Evolutionary conservation across 2,888 invertebrate genomes (phyloP).

Genomic region (Torymus auratus): DNA sequence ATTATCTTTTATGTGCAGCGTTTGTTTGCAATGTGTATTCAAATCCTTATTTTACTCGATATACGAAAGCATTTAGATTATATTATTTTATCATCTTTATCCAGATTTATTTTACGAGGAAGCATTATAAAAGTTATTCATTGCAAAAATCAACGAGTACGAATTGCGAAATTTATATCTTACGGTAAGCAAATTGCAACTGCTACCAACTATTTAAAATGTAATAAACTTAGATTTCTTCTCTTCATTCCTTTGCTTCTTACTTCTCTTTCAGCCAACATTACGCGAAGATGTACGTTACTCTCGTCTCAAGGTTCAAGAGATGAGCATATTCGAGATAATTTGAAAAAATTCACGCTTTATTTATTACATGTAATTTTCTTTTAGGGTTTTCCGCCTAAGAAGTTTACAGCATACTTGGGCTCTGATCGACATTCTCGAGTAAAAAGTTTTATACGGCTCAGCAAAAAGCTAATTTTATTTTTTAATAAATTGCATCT

Average conservation of each 20-base stretch:
- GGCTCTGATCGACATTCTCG: constrained; percentile 6
- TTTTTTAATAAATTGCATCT: constrained; percentile 10
- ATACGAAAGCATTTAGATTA: too few species aligned
- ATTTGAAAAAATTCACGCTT: constrained; percentile 19
- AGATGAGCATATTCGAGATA: constrained; percentile 8
- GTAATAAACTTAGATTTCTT: background rate
- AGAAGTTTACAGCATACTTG: constrained; percentile 6
- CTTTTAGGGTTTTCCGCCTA: background rate
- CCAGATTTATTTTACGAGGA: too few species aligned
- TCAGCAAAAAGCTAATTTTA: background rate
- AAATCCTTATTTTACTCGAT: too few species aligned
- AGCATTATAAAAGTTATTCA: too few species aligned
- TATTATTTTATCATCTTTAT: too few species aligned
- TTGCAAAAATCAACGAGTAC: too few species aligned
- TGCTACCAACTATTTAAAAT: constrained; percentile 16
- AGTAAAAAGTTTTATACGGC: constrained; percentile 3
- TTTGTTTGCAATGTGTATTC: too few species aligned
- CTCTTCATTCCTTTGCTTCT: background rate
- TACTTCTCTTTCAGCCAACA: background rate
- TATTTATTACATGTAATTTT: constrained; percentile 31
- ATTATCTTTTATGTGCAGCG: too few species aligned
- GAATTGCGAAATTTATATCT: background rate
- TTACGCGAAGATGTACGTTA: background rate
- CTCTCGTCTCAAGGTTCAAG: background rate
- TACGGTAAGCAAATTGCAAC: background rate